Percentiles rank a stretch among this genome's conserved stretches.
Conservation (phyloP, 1,140 invertebrate genomes). For the Drosophila elegans region DNA sequence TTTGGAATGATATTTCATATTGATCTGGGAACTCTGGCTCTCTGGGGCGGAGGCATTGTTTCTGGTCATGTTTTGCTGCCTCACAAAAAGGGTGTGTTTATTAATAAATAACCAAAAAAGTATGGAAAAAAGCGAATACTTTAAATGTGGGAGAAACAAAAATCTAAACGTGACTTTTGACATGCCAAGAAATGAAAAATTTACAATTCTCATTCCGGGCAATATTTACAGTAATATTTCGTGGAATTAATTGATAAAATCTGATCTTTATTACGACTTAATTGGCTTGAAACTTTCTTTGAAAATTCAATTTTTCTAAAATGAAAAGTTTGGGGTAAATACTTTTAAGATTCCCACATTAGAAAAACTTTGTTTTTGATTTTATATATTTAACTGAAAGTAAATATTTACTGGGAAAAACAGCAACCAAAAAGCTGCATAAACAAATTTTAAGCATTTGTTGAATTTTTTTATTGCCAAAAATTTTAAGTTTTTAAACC, state of each 20-base stretch:
- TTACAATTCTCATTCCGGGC: conserved; percentile 5
- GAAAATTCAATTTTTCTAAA: not conserved
- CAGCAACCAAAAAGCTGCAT: too few relatives aligned
- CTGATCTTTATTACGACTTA: not conserved
- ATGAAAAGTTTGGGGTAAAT: too few relatives aligned
- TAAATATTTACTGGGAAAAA: too few relatives aligned
- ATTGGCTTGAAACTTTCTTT: conserved; percentile 2
- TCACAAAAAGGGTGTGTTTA: conserved; percentile 50
- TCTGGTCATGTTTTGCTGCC: conserved; percentile 25
- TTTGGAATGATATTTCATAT: conserved; percentile 78
- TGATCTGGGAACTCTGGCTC: conserved; percentile 46
- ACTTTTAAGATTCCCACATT: too few relatives aligned
- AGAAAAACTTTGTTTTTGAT: too few relatives aligned
- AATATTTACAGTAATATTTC: conserved; percentile 2
- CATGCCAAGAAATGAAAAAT: conserved; percentile 14
- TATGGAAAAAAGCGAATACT: conserved; percentile 18
- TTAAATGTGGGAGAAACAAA: conserved; percentile 21
- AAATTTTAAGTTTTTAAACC: not conserved
- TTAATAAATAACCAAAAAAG: conserved; percentile 22
- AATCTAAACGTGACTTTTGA: conserved; percentile 32
- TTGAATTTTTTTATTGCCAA: too few relatives aligned
- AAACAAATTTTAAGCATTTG: too few relatives aligned
- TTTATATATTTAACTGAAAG: too few relatives aligned
- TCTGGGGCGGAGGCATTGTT: conserved; percentile 36
- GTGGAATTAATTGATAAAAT: conserved; percentile 9